phyloP scores from a whole-genome alignment of 1,140 invertebrate species.

The Conopomorpha cramerella region DNA sequence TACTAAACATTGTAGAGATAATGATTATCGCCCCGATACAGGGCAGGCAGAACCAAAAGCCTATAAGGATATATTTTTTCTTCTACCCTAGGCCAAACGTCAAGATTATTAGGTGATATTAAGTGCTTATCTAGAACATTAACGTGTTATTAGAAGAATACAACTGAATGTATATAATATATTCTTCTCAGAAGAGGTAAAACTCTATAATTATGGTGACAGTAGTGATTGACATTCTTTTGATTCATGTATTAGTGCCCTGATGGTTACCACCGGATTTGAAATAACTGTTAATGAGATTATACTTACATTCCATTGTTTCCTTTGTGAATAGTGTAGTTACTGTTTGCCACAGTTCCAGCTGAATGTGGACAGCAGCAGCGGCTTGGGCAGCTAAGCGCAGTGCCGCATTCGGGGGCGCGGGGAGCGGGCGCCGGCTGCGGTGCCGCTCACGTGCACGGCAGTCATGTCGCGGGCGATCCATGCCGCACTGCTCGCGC shows the following conservation, averaged over 20 bases:
- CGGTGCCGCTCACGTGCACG: slow-evolving; percentile 17
- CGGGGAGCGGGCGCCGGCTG: slow-evolving; percentile 18
- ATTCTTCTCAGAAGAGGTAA: not conserved
- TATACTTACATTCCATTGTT: not conserved
- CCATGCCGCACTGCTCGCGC: slow-evolving; percentile 13
- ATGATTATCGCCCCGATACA: too few relatives aligned
- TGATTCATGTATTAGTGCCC: too few relatives aligned
- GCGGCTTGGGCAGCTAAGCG: slow-evolving; percentile 10
- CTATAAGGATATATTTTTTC: too few relatives aligned
- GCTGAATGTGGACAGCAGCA: not conserved
- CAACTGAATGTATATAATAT: not conserved
- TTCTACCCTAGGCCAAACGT: too few relatives aligned
- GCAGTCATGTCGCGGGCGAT: slow-evolving; percentile 26
- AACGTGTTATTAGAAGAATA: not conserved
- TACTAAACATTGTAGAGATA: too few relatives aligned
- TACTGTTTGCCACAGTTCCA: not conserved
- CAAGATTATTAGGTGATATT: too few relatives aligned
- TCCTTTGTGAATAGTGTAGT: not conserved
- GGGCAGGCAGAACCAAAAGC: too few relatives aligned
- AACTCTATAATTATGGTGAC: too few relatives aligned
- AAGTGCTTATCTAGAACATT: too few relatives aligned
- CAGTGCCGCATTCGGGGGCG: slow-evolving; percentile 50
- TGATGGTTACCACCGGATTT: too few relatives aligned
- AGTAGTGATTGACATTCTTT: too few relatives aligned
- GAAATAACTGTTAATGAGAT: not conserved